A percentile compares a stretch with the other conserved stretches of the same genome.
Evolutionary conservation across 2,888 invertebrate species (phyloP).

Genomic region (Netelia melanura): DNA sequence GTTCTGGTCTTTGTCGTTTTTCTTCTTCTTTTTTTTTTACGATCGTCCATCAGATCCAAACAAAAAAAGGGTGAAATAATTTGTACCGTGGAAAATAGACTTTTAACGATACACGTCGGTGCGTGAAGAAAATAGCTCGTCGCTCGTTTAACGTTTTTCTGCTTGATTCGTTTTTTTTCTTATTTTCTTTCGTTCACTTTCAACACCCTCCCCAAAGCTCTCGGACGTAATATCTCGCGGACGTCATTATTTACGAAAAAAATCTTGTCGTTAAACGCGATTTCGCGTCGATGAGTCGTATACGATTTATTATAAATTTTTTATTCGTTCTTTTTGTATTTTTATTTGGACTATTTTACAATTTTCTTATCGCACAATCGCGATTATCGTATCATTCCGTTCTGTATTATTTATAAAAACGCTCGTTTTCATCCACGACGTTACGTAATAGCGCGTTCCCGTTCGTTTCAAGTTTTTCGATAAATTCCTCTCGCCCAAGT

Average conservation of each 20-base stretch:
- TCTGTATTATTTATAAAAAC: constrained; percentile 14
- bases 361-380: background rate
- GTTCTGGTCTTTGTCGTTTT: background rate
- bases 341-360: constrained; percentile 1
- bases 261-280: too few species aligned
- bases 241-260: too few species aligned
- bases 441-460: background rate
- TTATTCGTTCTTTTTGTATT: background rate
- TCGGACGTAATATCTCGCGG: background rate
- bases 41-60: background rate
- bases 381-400: too few species aligned
- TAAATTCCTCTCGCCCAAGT: constrained; percentile 17
- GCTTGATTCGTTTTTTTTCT: background rate
- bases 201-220: background rate
- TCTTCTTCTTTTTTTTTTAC: background rate
- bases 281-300: too few species aligned
- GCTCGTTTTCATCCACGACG: background rate
- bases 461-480: constrained; percentile 32
- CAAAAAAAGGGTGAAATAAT: background rate
- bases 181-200: background rate
- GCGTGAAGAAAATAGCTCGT: background rate
- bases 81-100: background rate
- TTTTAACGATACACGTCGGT: background rate
- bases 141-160: constrained; percentile 10
- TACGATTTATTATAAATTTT: constrained; percentile 15